Conservation (phyloP, 2,888 invertebrate genomes). For the Hipparchia semele region DNA sequence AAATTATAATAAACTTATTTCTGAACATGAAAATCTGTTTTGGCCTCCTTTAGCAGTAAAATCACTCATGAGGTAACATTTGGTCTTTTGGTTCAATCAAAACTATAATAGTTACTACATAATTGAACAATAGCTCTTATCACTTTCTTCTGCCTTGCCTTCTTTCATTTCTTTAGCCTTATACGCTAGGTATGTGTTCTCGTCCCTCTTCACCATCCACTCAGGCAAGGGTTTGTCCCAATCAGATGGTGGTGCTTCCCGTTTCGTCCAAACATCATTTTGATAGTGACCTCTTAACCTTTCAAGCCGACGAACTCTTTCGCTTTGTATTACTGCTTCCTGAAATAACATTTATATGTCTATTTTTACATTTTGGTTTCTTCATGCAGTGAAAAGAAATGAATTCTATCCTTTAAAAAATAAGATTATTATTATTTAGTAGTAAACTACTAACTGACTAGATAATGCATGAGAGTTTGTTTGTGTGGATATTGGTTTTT, state of each 20-base stretch:
- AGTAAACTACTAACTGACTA: no score
- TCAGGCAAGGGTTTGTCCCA: constrained; percentile 93
- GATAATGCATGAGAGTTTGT: no score
- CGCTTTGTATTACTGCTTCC: constrained; percentile 87
- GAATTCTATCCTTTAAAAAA: no score
- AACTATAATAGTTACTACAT: constrained; percentile 54
- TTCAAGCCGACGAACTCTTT: constrained; percentile 84
- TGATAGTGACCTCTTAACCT: constrained; percentile 86
- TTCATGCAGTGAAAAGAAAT: no score
- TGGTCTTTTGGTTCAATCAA: not conserved
- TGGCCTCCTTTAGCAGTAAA: not conserved
- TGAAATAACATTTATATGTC: constrained; percentile 50
- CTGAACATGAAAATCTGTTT: not conserved
- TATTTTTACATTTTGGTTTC: no score
- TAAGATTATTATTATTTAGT: no score
- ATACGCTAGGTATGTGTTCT: constrained; percentile 85
- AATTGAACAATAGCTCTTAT: constrained; percentile 57
- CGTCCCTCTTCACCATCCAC: constrained; percentile 86
- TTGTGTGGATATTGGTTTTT: no score
- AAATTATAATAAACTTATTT: no score
- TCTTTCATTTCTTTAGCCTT: constrained; percentile 85
- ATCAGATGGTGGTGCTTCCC: constrained; percentile 89
- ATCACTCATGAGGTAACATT: constrained; percentile 15
- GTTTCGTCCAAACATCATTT: constrained; percentile 91
- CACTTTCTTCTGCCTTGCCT: constrained; percentile 55